Evolutionary conservation across 2,888 invertebrate species (phyloP).

Genomic region (Plusia festucae): DNA sequence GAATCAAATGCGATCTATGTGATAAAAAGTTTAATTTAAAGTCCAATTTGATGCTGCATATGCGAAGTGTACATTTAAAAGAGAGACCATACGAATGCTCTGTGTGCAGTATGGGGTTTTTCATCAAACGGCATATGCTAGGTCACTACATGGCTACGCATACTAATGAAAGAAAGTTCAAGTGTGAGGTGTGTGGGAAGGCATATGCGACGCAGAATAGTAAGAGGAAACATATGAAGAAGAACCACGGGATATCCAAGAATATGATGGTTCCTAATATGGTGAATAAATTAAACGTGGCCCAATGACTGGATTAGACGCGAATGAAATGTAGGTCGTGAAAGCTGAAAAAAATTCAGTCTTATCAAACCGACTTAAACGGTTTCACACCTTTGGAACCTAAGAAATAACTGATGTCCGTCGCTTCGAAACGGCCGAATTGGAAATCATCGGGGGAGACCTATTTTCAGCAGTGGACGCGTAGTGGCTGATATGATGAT

Average conservation of each 20-base stretch:
- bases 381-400: too few species aligned
- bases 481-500: too few species aligned
- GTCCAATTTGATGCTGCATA: constrained; percentile 79
- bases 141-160: constrained; percentile 86
- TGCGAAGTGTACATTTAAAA: constrained; percentile 82
- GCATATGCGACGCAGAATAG: constrained; percentile 86
- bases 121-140: constrained; percentile 82
- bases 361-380: too few species aligned
- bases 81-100: constrained; percentile 83
- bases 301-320: not conserved
- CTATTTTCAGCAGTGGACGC: too few species aligned
- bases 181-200: constrained; percentile 90
- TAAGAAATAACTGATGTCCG: too few species aligned
- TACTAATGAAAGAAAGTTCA: constrained; percentile 87
- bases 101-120: constrained; percentile 84
- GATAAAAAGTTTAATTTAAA: constrained; percentile 84
- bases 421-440: too few species aligned
- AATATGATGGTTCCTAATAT: constrained; percentile 42
- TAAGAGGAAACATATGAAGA: constrained; percentile 83
- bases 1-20: constrained; percentile 82
- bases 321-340: too few species aligned
- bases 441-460: too few species aligned
- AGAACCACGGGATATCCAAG: constrained; percentile 75
- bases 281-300: constrained; percentile 29
- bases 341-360: too few species aligned